A percentile compares a stretch with the other conserved stretches of the same genome.
Conservation (phyloP, 2,113 vertebrate species). For the Podarcis cretensis region DNA sequence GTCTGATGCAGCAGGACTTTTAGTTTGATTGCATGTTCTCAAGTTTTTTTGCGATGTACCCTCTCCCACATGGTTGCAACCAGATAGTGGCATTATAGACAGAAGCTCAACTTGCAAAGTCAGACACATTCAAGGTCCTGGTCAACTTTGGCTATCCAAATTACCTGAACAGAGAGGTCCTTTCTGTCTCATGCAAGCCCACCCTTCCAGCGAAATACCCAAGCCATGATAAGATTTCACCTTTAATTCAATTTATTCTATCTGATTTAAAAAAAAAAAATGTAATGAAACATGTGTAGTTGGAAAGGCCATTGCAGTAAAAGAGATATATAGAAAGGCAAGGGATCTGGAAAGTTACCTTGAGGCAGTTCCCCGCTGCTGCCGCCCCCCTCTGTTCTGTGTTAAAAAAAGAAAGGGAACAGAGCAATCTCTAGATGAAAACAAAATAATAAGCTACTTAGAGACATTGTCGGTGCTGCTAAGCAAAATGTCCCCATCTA, state of each 20-base stretch:
- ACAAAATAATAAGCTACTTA: constrained; percentile 32
- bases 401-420: background rate
- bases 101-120: background rate
- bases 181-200: background rate
- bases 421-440: constrained; percentile 1
- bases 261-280: background rate
- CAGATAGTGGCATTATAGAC: background rate
- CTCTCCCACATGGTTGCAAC: background rate
- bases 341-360: background rate
- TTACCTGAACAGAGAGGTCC: background rate
- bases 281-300: background rate
- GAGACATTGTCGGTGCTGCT: background rate
- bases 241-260: background rate
- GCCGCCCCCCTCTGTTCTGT: background rate
- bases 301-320: background rate
- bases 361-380: background rate
- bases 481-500: constrained; percentile 17
- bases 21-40: too few species aligned
- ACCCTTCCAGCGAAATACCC: background rate
- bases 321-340: background rate
- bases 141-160: background rate
- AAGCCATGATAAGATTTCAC: background rate
- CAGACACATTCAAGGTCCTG: background rate
- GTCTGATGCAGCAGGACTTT: background rate
- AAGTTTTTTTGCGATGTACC: background rate